Evolutionary conservation across 2,888 invertebrate genomes (phyloP), one percentile per base, ranked within the genome.

Genomic region (Pristionchus maxplancki): DNA sequence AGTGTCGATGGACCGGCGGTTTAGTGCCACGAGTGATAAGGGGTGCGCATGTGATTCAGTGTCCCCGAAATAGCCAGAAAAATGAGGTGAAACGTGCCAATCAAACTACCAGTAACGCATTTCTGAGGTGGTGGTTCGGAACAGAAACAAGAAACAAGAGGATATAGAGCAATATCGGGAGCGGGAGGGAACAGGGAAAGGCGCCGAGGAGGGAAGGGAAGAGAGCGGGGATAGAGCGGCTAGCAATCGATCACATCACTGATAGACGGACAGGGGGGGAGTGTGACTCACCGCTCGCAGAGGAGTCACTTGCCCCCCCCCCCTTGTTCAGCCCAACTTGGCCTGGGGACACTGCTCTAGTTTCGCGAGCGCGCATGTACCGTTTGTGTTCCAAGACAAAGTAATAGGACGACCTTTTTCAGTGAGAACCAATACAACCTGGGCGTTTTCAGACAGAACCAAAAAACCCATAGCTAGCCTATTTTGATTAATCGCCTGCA

Each of bases 241-340:
- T 24, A 85, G 78, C 78, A 17, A 78, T 78, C 78, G 78, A 78
- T 78, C 78, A 44, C n/a, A n/a, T n/a, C n/a, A 71, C 34, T 78
- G 78, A 78, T 78, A 78, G 34, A 31, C 5, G 48, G 82, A 82
- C 4, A 50, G 82, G 64, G 24, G 44, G 62, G 40, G 84, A 37
- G 62, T 20, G 24, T 37, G 82, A 82, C 31, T 82, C 50, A 82
- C 1, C 20, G 4, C n/a, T n/a, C n/a, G n/a, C n/a, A n/a, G n/a
- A n/a, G n/a, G n/a, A n/a, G n/a, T n/a, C n/a, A n/a, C n/a, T n/a
- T n/a, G n/a, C 24, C 24, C 71, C 17, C 9, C 31, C 11, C 4
- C 4, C 71, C 31, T 28, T 20, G 1, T 15, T 71, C 71, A 34
- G 15, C 17, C 20, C 37, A 37, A 28, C 50, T 44, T 28, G 40